Base-by-base conservation (phyloP, 1,140 invertebrate species). In the Lordiphosa stackelbergi region DNA sequence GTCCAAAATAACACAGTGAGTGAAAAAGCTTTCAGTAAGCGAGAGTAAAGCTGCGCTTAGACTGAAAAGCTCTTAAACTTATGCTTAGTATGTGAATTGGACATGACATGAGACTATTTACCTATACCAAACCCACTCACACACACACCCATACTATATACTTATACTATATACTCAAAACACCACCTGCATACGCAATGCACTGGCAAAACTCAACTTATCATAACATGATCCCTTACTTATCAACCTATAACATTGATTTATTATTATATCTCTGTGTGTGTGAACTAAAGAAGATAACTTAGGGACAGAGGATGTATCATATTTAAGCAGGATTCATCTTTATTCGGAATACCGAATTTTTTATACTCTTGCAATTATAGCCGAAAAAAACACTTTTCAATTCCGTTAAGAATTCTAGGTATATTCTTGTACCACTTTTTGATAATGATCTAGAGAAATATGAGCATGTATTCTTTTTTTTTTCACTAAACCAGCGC, bases 171-270 rank as follows among this genome's bases (percentile, higher is more conserved):
- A 63, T 28, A 58, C 58, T 69, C 19, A 66, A 19, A 58, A 55
- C 19, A 22, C 55, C 49, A 59, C 69, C 65, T 62, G 78, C 84
- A 84, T 72, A 83, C 60, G 69, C 69, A 85, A 68, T 78, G 79
- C 84, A 75, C 75, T 65, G 73, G 87, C 78, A 78, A 52, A 55
- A 66, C 45, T 73, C 48, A 69, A 65, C 48, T 58, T 45, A 71
- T 13, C 31, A 46, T 61, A 45, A 34, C 36, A 46, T 69, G 52
- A 69, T 57, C 48, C 41, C 35, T 31, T 40, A 47, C 38, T 41
- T 41, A 60, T 70, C 46, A 53, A 51, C 28, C 34, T 47, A 49
- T 41, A 49, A 22, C 9, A 22, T 22, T 57, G 22, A 22, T 10
- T 22, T 45, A 16, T 22, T 31, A 31, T 38, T 19, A 5, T 34